phyloP scores from a whole-genome alignment of 2,113 vertebrate genomes.

The Speoplatyrhinus poulsoni region DNA sequence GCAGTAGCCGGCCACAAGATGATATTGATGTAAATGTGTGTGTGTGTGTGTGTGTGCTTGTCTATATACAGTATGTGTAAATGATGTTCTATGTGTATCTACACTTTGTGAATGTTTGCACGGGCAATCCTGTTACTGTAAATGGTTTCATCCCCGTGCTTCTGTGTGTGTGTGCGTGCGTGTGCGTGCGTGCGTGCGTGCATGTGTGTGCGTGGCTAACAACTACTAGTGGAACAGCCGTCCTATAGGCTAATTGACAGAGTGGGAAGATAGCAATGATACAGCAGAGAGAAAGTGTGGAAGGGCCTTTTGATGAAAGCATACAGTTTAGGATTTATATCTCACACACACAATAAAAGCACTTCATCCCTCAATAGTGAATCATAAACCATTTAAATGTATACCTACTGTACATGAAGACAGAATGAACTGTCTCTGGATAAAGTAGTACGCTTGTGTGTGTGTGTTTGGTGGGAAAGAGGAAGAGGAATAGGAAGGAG shows the following conservation, averaged over 20 bases:
- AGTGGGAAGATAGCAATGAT: neutral
- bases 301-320: neutral
- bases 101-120: neutral
- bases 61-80: neutral
- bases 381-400: constrained; percentile 70
- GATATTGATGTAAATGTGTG: constrained; percentile 10
- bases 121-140: no score
- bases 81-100: neutral
- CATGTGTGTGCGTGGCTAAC: no score
- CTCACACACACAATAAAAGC: constrained; percentile 4
- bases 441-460: no score
- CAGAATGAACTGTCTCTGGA: constrained; percentile 56
- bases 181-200: no score
- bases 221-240: neutral
- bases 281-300: neutral
- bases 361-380: constrained; percentile 42
- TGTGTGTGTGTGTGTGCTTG: neutral
- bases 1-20: neutral
- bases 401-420: constrained; percentile 35
- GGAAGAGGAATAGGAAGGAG: no score
- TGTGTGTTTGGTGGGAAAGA: no score
- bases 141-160: no score
- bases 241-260: neutral
- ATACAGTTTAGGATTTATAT: no score
- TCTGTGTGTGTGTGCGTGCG: no score